Evolutionary conservation across 2,888 invertebrate species (phyloP), one percentile per base, ranked within the genome.

Genomic region (Anodontia alba): DNA sequence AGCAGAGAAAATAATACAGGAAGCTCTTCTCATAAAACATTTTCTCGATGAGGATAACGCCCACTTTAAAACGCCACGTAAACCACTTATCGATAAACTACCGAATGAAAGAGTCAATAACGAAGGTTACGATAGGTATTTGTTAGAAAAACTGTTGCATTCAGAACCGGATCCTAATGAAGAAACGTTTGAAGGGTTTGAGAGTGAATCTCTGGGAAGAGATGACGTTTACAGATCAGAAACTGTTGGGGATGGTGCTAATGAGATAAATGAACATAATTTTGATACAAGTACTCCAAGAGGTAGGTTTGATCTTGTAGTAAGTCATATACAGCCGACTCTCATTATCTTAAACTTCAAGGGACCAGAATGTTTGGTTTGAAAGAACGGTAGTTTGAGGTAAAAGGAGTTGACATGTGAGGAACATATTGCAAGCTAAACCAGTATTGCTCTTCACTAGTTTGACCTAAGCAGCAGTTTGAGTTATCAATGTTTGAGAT

Each of bases 21-120:
- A 84, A 73, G 83, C 83, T n/a, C 23, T 84, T 31, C 74, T 84
- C 12, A 80, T 84, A 23, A 81, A 76, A 33, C 80, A 80, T 5
- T 76, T 84, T 29, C 66, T 80, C 20, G 54, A 38, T 10, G 57
- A 71, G 15, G 83, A 84, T 70, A 80, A 73, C 38, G 3, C 62
- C 17, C 62, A 68, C 5, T 12, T 43, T 15, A 33, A 8, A 66
- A 17, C n/a, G n/a, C 12, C 68, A 12, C 46, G 38, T 31, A 73
- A 67, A 66, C 38, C 57, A 51, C 57, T 38, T 71, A 38, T 33
- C n/a, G 71, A 72, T 42, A 67, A 54, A 17, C 31, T 29, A 66
- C 62, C 38, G 15, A 68, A 33, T 68, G 51, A 73, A 68, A 72
- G 20, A 20, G 57, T 62, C 0, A 36, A 42, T 26, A 66, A 71